Evolutionary conservation across 2,888 invertebrate species (phyloP), one percentile per base, ranked within the genome.

Genomic region (Amblyjoppa proteus): DNA sequence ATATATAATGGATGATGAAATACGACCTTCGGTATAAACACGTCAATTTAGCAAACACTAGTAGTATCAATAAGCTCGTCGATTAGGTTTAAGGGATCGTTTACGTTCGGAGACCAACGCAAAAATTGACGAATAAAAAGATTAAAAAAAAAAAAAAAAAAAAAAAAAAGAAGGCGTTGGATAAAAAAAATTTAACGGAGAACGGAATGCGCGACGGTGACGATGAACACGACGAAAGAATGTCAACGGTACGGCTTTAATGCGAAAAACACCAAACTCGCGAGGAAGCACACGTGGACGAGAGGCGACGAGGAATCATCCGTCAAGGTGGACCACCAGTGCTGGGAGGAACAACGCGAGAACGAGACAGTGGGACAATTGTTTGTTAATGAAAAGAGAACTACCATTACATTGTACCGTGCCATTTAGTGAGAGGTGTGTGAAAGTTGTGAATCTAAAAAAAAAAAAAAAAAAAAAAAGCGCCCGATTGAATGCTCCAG

Each of bases 31-130:
- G 92, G 90, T 92, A 93, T 92, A 92, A 93, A 93, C 91, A 94
- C 92, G 94, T 94, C 94, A 94, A 94, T 94, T 94, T 94, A 94
- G 93, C 92, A 90, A 82, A 92, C 89, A 91, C 89, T 89, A 86
- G 90, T 93, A 92, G 92, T 92, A 20, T 91, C 90, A 89, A 88
- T 89, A 90, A 91, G 90, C 88, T 90, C 89, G 88, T 90, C 89
- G 90, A 88, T 78, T 85, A 84, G 70, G 71, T 76, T 76, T 74
- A 75, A 77, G 49, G 69, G 68, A 82, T 58, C 64, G 77, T 68
- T 28, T 53, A 68, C 85, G 79, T 85, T 58, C 74, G 69, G 79
- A 82, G 75, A 56, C 74, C 76, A 56, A 83, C 80, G 64, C 69
- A 87, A 88, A 66, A 76, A 83, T 74, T 73, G 28, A 61, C 11